Evolutionary conservation across 2,797 vertebrate species (phyloP).

Genomic region (Pogoniulus pusillus): DNA sequence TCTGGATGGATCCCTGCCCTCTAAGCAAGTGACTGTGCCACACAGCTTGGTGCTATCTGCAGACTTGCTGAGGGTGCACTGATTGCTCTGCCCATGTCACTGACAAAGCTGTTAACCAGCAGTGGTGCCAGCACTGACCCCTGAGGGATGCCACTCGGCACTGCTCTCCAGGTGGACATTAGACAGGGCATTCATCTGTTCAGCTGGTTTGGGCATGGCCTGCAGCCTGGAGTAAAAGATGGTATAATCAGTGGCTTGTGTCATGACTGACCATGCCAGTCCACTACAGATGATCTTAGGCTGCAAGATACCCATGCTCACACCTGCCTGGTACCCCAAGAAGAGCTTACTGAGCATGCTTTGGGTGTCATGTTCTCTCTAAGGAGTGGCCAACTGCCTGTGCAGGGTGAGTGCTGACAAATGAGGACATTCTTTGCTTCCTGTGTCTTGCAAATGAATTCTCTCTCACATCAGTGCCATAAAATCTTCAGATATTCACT

Average conservation of each 20-base stretch:
- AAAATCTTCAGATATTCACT: background rate
- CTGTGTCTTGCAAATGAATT: background rate
- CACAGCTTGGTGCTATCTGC: too few relatives aligned
- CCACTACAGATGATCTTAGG: background rate
- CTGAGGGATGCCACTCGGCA: too few relatives aligned
- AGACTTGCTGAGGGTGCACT: too few relatives aligned
- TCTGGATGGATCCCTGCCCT: too few relatives aligned
- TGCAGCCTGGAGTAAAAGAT: background rate
- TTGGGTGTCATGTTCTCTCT: background rate
- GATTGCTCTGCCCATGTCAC: too few relatives aligned
- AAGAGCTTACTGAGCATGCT: background rate
- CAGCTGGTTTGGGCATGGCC: background rate
- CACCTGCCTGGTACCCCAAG: background rate
- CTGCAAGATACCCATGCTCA: background rate
- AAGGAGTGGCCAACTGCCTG: background rate
- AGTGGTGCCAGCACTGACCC: too few relatives aligned
- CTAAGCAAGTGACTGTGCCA: too few relatives aligned
- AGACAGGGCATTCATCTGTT: background rate
- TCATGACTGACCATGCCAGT: background rate
- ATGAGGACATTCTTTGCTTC: background rate
- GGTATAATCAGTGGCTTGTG: background rate
- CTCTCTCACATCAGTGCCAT: background rate
- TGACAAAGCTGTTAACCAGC: too few relatives aligned
- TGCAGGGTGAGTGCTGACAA: background rate
- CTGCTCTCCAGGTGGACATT: too few relatives aligned